Evolutionary conservation across 2,888 invertebrate genomes (phyloP).

Genomic region (Fragum whitleyi): DNA sequence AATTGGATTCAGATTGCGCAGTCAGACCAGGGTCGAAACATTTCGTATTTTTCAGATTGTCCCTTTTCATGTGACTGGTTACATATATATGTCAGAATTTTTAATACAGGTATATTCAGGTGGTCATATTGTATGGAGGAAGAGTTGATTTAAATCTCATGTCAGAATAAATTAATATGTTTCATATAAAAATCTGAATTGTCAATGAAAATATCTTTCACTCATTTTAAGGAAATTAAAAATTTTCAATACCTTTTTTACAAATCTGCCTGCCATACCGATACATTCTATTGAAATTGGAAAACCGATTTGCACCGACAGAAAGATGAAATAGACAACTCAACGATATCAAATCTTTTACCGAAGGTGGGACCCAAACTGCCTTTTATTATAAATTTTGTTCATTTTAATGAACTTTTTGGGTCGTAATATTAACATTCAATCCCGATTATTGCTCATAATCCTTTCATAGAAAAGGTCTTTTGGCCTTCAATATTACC

Average conservation of each 20-base stretch:
- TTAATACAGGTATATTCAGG: not conserved
- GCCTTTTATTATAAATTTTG: not conserved
- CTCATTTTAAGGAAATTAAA: conserved; percentile 9
- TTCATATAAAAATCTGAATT: not conserved
- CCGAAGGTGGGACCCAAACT: not conserved
- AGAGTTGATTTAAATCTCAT: not conserved
- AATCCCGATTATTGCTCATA: not conserved
- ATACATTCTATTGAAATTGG: conserved; percentile 8
- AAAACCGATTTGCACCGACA: conserved; percentile 7
- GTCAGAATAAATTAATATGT: conserved; percentile 22
- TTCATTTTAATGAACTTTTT: not conserved
- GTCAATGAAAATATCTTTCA: not conserved
- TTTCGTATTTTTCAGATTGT: no score
- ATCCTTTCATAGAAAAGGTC: not conserved
- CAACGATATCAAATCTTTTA: not conserved
- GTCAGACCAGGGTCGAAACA: no score
- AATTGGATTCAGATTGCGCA: no score
- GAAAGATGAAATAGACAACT: not conserved
- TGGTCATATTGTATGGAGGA: not conserved
- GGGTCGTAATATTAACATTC: not conserved
- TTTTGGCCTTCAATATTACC: no score
- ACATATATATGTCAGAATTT: no score
- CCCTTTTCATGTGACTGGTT: no score
- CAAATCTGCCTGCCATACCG: not conserved
- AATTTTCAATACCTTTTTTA: conserved; percentile 18